Conservation (phyloP, 92 coral and sea anemone genomes). For the Muricea muricata region DNA sequence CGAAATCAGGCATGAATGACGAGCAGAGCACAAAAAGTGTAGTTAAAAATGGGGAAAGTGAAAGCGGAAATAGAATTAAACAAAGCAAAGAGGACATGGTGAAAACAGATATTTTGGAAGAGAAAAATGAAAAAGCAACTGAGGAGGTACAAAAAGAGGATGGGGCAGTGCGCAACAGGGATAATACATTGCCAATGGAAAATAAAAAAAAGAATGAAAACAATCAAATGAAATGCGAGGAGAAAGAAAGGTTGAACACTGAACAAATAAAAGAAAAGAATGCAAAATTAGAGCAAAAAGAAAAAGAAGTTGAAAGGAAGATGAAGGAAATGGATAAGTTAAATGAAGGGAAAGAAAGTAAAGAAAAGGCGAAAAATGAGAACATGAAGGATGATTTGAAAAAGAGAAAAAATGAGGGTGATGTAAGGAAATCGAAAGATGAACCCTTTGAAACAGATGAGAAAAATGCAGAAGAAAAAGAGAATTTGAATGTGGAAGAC, state of each 20-base stretch:
- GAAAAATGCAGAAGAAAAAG: neutral
- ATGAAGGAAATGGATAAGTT: neutral
- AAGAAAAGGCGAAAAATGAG: neutral
- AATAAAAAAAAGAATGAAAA: neutral
- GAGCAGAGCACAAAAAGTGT: neutral
- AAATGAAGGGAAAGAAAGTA: neutral
- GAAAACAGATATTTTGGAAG: neutral
- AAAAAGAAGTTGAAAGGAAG: neutral
- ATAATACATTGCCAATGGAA: neutral
- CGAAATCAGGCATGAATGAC: neutral
- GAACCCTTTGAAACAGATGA: neutral
- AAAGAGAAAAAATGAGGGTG: neutral
- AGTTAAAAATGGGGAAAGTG: neutral
- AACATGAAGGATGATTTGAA: neutral
- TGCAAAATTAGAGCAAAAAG: neutral
- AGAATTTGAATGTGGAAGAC: neutral
- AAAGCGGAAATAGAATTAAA: neutral
- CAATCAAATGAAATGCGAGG: neutral
- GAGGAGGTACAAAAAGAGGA: neutral
- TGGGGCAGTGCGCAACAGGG: neutral
- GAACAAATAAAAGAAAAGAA: neutral
- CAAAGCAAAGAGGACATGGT: neutral
- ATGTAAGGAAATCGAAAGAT: neutral
- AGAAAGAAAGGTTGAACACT: neutral
- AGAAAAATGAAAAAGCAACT: neutral